Conservation (phyloP, 2,888 invertebrate species). For the Gandaritis pyraliata region DNA sequence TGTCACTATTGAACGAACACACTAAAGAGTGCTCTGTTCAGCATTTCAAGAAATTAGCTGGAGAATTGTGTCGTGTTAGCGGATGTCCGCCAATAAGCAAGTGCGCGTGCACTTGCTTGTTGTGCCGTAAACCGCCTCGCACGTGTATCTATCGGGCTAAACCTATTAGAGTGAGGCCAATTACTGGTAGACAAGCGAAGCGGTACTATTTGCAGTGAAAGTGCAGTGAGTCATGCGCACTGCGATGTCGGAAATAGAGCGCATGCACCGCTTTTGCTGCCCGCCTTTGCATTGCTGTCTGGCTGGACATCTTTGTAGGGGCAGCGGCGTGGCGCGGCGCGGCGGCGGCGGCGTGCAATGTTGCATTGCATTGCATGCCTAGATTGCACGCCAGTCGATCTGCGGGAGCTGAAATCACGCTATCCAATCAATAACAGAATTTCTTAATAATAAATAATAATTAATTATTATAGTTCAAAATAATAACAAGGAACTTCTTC, state of each 20-base stretch:
- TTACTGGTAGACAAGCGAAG: conserved; percentile 61
- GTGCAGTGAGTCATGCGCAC: conserved; percentile 71
- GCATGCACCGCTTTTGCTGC: conserved; percentile 38
- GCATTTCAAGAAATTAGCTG: conserved; percentile 34
- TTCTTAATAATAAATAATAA: too few relatives aligned
- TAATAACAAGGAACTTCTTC: conserved; percentile 5
- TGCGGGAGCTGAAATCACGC: conserved; percentile 11
- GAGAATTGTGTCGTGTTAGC: conserved; percentile 45
- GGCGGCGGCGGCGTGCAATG: not conserved
- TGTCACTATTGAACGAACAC: conserved; percentile 5
- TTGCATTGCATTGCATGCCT: conserved; percentile 2
- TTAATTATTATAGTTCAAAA: not conserved
- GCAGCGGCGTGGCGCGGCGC: not conserved
- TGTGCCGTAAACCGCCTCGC: conserved; percentile 26
- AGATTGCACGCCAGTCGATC: not conserved
- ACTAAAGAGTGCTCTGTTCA: conserved; percentile 4
- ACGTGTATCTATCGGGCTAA: conserved; percentile 43
- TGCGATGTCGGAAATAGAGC: conserved; percentile 66
- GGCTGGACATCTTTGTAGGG: conserved; percentile 26
- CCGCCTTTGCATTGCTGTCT: conserved; percentile 29
- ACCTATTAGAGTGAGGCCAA: conserved; percentile 58
- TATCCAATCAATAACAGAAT: conserved; percentile 11
- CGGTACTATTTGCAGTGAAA: conserved; percentile 72
- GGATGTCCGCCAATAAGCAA: conserved; percentile 43
- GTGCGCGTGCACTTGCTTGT: conserved; percentile 40